Base-by-base conservation (phyloP, 2,888 invertebrate species). In the Philereme vetulata region DNA sequence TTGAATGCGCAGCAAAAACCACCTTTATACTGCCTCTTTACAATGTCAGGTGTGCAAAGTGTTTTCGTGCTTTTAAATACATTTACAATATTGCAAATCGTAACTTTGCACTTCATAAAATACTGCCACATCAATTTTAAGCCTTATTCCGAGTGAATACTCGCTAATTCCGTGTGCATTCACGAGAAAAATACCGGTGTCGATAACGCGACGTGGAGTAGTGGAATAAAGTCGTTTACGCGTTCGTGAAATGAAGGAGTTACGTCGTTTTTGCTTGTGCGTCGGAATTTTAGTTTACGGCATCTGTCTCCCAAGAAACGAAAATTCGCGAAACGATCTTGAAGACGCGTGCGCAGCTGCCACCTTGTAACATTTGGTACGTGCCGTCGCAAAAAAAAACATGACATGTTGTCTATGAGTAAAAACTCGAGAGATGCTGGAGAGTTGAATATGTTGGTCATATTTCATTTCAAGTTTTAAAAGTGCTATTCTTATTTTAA, bases 291-390 rank as follows among this genome's bases (percentile, higher is more conserved):
- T 59, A 64, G 65, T 68, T 55, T 60, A 59, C 70, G 68, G 74
- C 83, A 83, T 82, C 81, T 84, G 84, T 81, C 76, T 77, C 72
- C 65, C 67, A 71, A 82, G 84, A 77, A 75, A 73, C 78, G 75
- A 81, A 83, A 83, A 86, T 90, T 90, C 84, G 90, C 90, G 80
- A 88, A 84, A 78, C 74, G 76, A 81, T 83, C 84, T 80, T 67
- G 62, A 69, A 67, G 70, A 69, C 80, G 75, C 77, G 74, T 68
- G 78, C 78, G 77, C 90, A 89, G 86, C 89, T 89, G 91, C 83
- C 73, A 60, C 51, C 58, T 57, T 56, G 72, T 69, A 85, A 80
- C 90, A 90, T 89, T 91, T 91, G 91, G 90, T 88, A 84, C 90
- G 90, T 89, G 89, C 85, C 80, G 68, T 53, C 65, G 50, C 64